These are phyloP conservation scores for Melozone crissalis DNA, from an alignment of 2,113 vertebrate species.

Conservation along the genomic window DNA sequence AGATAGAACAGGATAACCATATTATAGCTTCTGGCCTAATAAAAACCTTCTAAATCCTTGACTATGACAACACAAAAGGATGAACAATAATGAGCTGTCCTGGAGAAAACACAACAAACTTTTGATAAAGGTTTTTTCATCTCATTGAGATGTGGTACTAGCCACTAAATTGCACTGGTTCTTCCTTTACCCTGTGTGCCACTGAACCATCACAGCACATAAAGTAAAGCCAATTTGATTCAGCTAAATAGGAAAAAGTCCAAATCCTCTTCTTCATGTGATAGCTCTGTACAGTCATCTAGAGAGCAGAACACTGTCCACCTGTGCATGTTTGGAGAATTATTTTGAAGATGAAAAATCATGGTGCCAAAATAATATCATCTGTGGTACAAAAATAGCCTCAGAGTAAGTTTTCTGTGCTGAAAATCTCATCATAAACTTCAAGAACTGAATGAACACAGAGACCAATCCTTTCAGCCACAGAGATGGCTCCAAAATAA, in stretches of 20 bases:
- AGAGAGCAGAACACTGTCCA: not conserved
- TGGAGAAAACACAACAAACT: not conserved
- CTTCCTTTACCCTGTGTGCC: not conserved
- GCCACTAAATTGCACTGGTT: not conserved
- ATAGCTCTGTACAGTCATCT: not conserved
- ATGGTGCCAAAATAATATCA: not conserved
- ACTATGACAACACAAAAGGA: not conserved
- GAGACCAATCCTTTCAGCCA: not conserved
- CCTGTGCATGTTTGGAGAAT: not conserved
- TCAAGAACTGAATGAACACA: not conserved
- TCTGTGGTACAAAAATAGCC: not conserved
- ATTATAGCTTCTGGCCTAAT: not conserved
- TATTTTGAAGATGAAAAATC: constrained; percentile 33
- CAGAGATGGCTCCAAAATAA: not conserved
- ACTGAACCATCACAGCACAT: not conserved
- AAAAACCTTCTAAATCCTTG: not conserved
- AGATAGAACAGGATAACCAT: not conserved
- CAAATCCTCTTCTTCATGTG: not conserved
- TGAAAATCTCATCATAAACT: constrained; percentile 6
- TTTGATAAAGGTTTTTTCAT: not conserved
- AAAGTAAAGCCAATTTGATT: not conserved
- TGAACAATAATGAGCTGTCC: not conserved
- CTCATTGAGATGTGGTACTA: not conserved
- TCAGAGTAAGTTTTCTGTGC: not conserved
- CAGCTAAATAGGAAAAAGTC: not conserved